phyloP scores from a whole-genome alignment of 2,888 invertebrate species.

The Tetheella fluctuosa region DNA sequence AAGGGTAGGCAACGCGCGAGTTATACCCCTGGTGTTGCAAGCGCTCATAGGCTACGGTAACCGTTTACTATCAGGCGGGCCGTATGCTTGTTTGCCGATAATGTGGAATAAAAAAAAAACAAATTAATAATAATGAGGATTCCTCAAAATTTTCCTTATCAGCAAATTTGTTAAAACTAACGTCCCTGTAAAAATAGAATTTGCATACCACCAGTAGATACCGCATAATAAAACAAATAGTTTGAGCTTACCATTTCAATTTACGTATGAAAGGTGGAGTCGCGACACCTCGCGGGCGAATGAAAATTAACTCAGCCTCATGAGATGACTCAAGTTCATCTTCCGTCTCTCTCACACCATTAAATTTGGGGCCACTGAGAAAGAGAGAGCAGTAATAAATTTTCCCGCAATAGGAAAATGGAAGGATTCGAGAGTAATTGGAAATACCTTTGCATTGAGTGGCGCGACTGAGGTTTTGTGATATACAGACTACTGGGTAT shows the following conservation, averaged over 20 bases:
- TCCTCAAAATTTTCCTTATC: not conserved
- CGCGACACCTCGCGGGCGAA: constrained; percentile 70
- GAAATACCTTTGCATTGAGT: constrained; percentile 82
- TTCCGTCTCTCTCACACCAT: constrained; percentile 49
- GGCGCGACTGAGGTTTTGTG: constrained; percentile 67
- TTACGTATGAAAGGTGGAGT: constrained; percentile 70
- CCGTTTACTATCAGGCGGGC: too few relatives aligned
- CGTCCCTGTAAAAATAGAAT: not conserved
- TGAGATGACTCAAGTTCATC: constrained; percentile 64
- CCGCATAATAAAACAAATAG: constrained; percentile 44
- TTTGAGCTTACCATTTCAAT: constrained; percentile 68
- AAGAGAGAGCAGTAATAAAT: constrained; percentile 69
- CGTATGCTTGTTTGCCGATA: too few relatives aligned
- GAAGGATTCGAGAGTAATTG: constrained; percentile 83
- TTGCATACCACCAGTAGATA: too few relatives aligned
- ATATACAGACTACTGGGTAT: constrained; percentile 59
- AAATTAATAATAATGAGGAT: too few relatives aligned
- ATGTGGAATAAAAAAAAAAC: too few relatives aligned
- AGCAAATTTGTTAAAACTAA: not conserved
- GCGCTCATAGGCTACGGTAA: too few relatives aligned
- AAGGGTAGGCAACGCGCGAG: too few relatives aligned
- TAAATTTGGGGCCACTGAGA: constrained; percentile 43
- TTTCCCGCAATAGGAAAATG: constrained; percentile 73
- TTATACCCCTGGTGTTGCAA: too few relatives aligned
- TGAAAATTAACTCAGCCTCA: constrained; percentile 77